Evolutionary conservation across 2,888 invertebrate species (phyloP), one percentile per base, ranked within the genome.

Genomic region (Amiota mariae): DNA sequence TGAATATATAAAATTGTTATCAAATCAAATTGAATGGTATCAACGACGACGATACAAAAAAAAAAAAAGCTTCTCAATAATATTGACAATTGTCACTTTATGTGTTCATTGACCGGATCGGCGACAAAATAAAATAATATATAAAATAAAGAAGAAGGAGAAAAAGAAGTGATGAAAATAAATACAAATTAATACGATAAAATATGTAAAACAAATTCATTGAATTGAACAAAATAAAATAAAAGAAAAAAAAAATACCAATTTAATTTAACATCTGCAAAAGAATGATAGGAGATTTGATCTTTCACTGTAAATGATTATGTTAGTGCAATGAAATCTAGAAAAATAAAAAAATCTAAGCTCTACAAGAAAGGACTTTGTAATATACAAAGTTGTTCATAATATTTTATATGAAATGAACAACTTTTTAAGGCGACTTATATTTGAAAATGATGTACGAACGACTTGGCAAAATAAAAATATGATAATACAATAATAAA

Each of bases 51-150:
- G 66, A 18, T 15, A 64, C 64, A 46, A n/a, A 10, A 46, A n/a
- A 47, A 3, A 9, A 57, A 9, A 57, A 57, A 57, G 57, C 13
- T 36, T 15, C 47, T 8, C 36, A 36, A 36, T 15, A 15, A 54
- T 20, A 20, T 20, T 20, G 59, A 59, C 59, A 59, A 59, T 15
- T 59, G 59, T 47, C n/a, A 12, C 15, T 15, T 66, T 66, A 48
- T 66, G 18, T 66, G 48, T 48, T 66, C 66, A 48, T 66, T 66
- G 48, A 66, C 48, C 66, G 66, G 9, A 59, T 18, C 20, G 59
- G 54, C 59, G 59, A 15, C 6, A 59, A 11, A 13, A 15, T 9
- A 54, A 54, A 63, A 63, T 18, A 54, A 54, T 47, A 63, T 18
- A 46, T 4, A 20, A 66, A 48, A 24, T 36, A 15, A 13, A 63